Evolutionary conservation across 2,113 vertebrate species (phyloP).

Genomic region (Tragelaphus scriptus): DNA sequence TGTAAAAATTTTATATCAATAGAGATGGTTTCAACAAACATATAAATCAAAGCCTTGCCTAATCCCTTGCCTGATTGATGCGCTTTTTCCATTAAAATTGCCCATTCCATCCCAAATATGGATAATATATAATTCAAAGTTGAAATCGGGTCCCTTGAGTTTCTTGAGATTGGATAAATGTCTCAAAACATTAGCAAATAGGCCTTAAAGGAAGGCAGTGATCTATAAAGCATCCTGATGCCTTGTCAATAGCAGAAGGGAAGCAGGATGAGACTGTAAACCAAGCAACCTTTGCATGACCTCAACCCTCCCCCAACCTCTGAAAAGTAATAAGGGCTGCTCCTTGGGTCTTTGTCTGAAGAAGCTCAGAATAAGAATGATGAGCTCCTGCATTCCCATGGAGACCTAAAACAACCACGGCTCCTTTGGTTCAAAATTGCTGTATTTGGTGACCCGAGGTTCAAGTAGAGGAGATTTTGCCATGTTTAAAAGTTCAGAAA

Average conservation of each 20-base stretch:
- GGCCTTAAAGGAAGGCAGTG: conserved; percentile 47
- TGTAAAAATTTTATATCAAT: conserved; percentile 9
- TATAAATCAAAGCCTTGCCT: conserved; percentile 34
- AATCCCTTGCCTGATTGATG: neutral
- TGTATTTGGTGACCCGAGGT: conserved; percentile 42
- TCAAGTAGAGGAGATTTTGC: conserved; percentile 42
- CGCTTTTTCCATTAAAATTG: conserved; percentile 56
- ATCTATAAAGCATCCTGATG: conserved; percentile 65
- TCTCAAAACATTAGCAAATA: conserved; percentile 69
- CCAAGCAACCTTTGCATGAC: conserved; percentile 65
- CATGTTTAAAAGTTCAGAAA: conserved; percentile 31
- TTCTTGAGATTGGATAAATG: conserved; percentile 66
- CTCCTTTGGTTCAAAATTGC: conserved; percentile 29
- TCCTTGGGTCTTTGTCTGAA: conserved; percentile 54
- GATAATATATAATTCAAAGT: conserved; percentile 61
- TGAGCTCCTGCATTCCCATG: neutral
- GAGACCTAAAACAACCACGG: conserved; percentile 23
- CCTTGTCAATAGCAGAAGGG: conserved; percentile 59
- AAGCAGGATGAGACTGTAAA: conserved; percentile 49
- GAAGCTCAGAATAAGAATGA: conserved; percentile 20
- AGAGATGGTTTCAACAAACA: conserved; percentile 43
- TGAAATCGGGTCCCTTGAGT: conserved; percentile 59
- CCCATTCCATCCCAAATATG: conserved; percentile 43
- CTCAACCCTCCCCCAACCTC: conserved; percentile 60
- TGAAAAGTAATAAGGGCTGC: conserved; percentile 47